Evolutionary conservation across 2,888 invertebrate species (phyloP).

Genomic region (Scrobipalpa costella): DNA sequence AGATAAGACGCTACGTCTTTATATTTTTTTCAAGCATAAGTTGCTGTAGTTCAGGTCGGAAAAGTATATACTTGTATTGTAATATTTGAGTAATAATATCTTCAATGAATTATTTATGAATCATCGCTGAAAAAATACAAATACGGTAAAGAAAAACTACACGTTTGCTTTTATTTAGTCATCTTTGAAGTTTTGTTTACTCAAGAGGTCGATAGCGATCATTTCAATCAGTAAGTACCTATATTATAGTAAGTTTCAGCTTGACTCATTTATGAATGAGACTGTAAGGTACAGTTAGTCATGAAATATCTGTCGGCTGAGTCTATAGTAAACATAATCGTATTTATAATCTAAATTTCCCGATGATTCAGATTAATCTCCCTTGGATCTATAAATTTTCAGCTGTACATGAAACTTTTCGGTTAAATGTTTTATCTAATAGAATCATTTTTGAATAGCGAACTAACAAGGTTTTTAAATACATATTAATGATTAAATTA

Average conservation of each 20-base stretch:
- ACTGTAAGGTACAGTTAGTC: conserved; percentile 9
- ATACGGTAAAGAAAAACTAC: background rate
- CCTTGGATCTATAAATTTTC: background rate
- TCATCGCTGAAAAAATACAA: conserved; percentile 2
- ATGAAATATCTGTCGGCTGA: background rate
- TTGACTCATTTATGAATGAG: conserved; percentile 52
- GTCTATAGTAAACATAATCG: conserved; percentile 1
- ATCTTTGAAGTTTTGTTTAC: conserved; percentile 29
- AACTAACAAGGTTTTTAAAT: too few species aligned
- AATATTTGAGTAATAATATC: conserved; percentile 3
- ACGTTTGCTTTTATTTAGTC: conserved; percentile 13
- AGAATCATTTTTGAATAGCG: too few species aligned
- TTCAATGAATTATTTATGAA: background rate
- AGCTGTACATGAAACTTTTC: too few species aligned
- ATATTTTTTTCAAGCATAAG: background rate
- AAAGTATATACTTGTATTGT: background rate
- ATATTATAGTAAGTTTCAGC: conserved; percentile 44
- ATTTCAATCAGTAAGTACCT: conserved; percentile 45
- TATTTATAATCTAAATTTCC: conserved; percentile 4
- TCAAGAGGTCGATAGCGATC: conserved; percentile 26
- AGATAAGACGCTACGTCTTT: too few species aligned
- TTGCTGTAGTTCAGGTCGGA: background rate
- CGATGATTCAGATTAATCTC: background rate
- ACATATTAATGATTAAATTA: too few species aligned
- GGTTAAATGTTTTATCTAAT: too few species aligned